A percentile compares a stretch with the other conserved stretches of the same genome.
These are phyloP conservation scores for Pangasius macronema DNA, from an alignment of 2,797 vertebrate genomes.

Conservation along the genomic window DNA sequence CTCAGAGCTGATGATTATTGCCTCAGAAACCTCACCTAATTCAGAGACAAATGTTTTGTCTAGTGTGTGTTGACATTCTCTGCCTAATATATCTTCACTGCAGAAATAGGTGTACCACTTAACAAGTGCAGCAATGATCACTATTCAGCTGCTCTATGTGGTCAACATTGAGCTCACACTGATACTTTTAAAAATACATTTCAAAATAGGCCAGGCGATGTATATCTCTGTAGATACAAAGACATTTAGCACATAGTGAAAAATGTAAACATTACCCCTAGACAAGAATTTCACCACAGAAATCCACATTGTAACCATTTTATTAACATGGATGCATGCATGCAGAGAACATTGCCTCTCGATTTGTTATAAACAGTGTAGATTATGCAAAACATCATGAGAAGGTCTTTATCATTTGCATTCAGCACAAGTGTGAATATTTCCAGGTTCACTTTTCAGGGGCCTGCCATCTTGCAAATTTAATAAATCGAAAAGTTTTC, in stretches of 20 bases:
- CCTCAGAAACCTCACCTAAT: constrained; percentile 43
- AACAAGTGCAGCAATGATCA: constrained; percentile 33
- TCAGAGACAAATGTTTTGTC: constrained; percentile 45
- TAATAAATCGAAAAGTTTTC: constrained; percentile 5
- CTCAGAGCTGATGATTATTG: constrained; percentile 40
- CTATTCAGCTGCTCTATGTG: neutral
- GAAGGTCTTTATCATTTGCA: neutral
- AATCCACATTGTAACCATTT: neutral
- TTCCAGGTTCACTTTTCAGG: neutral
- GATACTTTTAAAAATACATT: neutral
- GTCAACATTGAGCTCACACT: neutral
- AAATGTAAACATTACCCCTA: neutral
- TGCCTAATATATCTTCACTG: constrained; percentile 7
- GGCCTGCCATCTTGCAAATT: neutral
- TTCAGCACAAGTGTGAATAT: neutral
- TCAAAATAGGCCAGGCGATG: neutral
- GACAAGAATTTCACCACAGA: neutral
- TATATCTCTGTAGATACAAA: neutral
- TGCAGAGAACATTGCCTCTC: neutral
- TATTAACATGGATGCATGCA: neutral
- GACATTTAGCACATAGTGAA: neutral
- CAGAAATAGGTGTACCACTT: neutral
- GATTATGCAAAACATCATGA: neutral
- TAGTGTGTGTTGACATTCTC: constrained; percentile 10
- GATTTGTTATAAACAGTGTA: neutral